Evolutionary conservation across 1,140 invertebrate genomes (phyloP).

Genomic region (Brachionus angularis): DNA sequence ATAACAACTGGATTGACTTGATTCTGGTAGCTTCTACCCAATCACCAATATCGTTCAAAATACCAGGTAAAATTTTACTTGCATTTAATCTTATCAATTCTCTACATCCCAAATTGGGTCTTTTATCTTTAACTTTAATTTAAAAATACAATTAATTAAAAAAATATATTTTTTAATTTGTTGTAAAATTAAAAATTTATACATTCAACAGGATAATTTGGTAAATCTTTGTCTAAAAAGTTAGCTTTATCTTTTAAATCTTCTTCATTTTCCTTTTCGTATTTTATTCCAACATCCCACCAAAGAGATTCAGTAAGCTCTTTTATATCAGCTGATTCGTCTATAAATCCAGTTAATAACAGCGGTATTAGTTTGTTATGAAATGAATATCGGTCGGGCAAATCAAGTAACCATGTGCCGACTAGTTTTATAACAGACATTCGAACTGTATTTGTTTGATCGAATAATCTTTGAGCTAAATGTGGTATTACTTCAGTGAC

Average conservation of each 20-base stretch:
- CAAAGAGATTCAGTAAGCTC: conserved; percentile 64
- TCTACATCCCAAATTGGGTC: conserved; percentile 72
- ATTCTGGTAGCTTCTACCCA: conserved; percentile 68
- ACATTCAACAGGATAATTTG: conserved; percentile 60
- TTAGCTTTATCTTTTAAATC: conserved; percentile 72
- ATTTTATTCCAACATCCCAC: conserved; percentile 63
- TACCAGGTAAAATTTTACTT: conserved; percentile 65
- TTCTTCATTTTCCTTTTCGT: conserved; percentile 70
- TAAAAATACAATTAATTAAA: too few species aligned
- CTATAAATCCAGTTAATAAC: conserved; percentile 69
- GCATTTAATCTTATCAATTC: conserved; percentile 67
- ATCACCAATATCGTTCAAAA: conserved; percentile 67
- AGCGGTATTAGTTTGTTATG: conserved; percentile 71
- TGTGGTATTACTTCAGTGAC: conserved; percentile 65
- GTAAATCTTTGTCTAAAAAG: conserved; percentile 62
- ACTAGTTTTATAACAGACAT: conserved; percentile 66
- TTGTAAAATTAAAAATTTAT: conserved; percentile 46
- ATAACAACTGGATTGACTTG: conserved; percentile 69
- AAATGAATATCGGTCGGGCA: conserved; percentile 72
- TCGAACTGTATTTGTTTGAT: conserved; percentile 67
- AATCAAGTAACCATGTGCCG: conserved; percentile 66
- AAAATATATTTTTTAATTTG: not conserved
- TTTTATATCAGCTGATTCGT: conserved; percentile 67
- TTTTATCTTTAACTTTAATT: conserved; percentile 60
- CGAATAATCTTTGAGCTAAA: conserved; percentile 71